Evolutionary conservation across 2,888 invertebrate genomes (phyloP), one percentile per base, ranked within the genome.

Genomic region (Psylliodes chrysocephalus): DNA sequence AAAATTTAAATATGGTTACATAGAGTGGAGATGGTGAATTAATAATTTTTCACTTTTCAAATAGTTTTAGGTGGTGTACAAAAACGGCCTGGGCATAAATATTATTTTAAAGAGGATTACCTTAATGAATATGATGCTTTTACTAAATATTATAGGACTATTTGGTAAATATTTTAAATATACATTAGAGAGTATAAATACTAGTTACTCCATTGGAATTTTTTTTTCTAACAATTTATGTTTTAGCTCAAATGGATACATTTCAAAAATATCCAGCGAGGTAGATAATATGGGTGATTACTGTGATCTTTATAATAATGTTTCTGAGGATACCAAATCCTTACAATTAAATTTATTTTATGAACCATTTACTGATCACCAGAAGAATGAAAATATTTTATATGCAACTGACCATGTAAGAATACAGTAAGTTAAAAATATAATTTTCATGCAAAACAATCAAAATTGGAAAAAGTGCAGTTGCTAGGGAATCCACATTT

Each of bases 241-340:
- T n/a, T n/a, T n/a, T n/a, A 60, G 33, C 7, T 35, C 38, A 46
- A 68, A 66, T 62, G 68, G 68, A 44, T 62, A 18, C 46, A 68
- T 68, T 38, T 40, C 12, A 12, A 64, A 52, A 12, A 64, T 68
- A 35, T 47, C 61, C 5, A 12, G 56, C 12, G 49, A 66, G n/a
- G 30, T 68, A 15, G 62, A 63, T 28, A 46, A 60, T 19, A 66
- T 66, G 66, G 49, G 62, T 19, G 55, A 61, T 46, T 63, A 15
- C 30, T 72, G 71, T 49, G 69, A 72, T 28, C 60, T 70, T 47
- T 68, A 60, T 17, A 40, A 44, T 35, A 22, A 61, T 22, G 59
- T 68, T 1, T 30, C 54, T 5, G 64, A 51, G 12, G 49, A 46
- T 33, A 52, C 51, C 15, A 49, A 62, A 17, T 57, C 52, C 17